These are phyloP conservation scores for Anodontia alba DNA, from an alignment of 2,888 invertebrate species.

Conservation along the genomic window DNA sequence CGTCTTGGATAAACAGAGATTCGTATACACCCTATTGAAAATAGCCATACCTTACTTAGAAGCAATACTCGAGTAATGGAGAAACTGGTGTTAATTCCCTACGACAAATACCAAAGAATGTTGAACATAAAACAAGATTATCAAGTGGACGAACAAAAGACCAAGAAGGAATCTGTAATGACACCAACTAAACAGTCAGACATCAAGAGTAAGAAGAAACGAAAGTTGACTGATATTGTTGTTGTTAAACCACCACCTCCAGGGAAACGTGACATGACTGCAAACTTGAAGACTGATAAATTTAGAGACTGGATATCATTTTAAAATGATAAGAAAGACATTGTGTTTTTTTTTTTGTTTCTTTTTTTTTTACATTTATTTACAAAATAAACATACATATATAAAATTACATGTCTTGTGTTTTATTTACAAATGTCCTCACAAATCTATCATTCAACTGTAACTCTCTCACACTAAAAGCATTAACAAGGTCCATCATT, in stretches of 20 bases:
- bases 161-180: too few relatives aligned
- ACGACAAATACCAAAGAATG: conserved; percentile 36
- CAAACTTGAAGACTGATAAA: too few relatives aligned
- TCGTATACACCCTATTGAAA: not conserved
- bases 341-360: too few relatives aligned
- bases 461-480: conserved; percentile 5
- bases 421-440: conserved; percentile 23
- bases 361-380: not conserved
- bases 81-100: conserved; percentile 25
- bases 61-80: conserved; percentile 24
- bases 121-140: not conserved
- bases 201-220: too few relatives aligned
- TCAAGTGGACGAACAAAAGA: too few relatives aligned
- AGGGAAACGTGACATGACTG: too few relatives aligned
- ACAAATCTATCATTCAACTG: not conserved
- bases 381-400: conserved; percentile 13
- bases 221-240: too few relatives aligned
- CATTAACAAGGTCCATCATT: conserved; percentile 7
- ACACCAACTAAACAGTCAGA: too few relatives aligned
- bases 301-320: not conserved
- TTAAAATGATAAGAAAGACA: not conserved
- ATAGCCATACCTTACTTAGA: not conserved
- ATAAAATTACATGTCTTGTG: conserved; percentile 1
- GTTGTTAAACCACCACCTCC: too few relatives aligned
- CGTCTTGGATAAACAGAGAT: not conserved